Percentiles rank a stretch among this genome's conserved stretches.
phyloP scores from a whole-genome alignment of 2,888 invertebrate species.

The Lymantria dispar region DNA sequence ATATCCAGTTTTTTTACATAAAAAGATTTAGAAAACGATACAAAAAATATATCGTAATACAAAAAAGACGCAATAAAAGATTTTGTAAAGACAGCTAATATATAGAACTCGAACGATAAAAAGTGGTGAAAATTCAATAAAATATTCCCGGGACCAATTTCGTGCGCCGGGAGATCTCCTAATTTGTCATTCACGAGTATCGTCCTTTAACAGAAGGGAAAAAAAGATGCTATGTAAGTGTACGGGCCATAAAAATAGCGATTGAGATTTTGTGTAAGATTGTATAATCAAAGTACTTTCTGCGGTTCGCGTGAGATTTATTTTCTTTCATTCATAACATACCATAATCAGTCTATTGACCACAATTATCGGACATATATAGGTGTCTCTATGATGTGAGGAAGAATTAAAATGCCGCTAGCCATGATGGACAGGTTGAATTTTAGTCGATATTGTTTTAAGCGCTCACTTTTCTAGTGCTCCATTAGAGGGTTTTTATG shows the following conservation, averaged over 20 bases:
- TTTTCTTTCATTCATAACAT: too few species aligned
- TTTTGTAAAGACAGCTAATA: slow-evolving; percentile 19
- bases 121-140: slow-evolving; percentile 57
- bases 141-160: slow-evolving; percentile 55
- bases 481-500: too few species aligned
- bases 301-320: too few species aligned
- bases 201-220: slow-evolving; percentile 47
- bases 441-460: too few species aligned
- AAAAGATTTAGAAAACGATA: not conserved
- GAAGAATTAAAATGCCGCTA: too few species aligned
- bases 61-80: slow-evolving; percentile 9
- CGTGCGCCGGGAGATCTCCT: slow-evolving; percentile 54
- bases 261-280: not conserved
- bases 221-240: slow-evolving; percentile 39
- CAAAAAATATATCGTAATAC: not conserved
- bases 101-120: slow-evolving; percentile 26
- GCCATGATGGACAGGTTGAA: too few species aligned
- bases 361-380: too few species aligned
- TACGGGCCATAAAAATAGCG: slow-evolving; percentile 35
- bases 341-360: too few species aligned
- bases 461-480: too few species aligned
- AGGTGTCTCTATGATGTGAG: too few species aligned
- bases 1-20: not conserved
- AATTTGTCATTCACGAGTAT: slow-evolving; percentile 72
- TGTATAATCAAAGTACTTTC: too few species aligned